These are phyloP conservation scores for Scaptomyza flava DNA, from an alignment of 2,888 invertebrate genomes.

Conservation along the genomic window DNA sequence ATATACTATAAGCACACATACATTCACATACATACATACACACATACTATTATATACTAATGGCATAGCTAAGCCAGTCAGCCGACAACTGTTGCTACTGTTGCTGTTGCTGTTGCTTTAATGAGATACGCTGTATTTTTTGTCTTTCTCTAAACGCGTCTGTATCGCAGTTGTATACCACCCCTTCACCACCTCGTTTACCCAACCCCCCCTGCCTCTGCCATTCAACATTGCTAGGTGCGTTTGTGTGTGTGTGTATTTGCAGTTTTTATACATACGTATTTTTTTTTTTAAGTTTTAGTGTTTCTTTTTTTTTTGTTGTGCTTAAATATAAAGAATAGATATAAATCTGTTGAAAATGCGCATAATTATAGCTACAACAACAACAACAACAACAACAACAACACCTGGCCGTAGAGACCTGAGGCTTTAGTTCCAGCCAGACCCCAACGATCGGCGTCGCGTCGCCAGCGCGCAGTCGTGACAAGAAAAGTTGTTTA, in stretches of 20 bases:
- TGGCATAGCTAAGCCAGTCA: constrained; percentile 25
- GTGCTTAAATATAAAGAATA: constrained; percentile 62
- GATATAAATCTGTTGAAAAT: constrained; percentile 79
- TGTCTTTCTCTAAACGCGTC: constrained; percentile 50
- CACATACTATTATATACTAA: constrained; percentile 27
- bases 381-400: constrained; percentile 29
- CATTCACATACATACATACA: neutral
- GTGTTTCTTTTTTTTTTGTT: constrained; percentile 44
- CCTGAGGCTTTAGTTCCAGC: constrained; percentile 38
- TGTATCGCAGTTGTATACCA: constrained; percentile 32
- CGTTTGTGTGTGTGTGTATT: constrained; percentile 33
- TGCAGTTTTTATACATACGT: constrained; percentile 16
- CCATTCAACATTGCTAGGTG: constrained; percentile 38
- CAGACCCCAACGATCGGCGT: constrained; percentile 36
- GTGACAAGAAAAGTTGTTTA: constrained; percentile 81
- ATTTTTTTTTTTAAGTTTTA: constrained; percentile 38
- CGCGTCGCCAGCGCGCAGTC: constrained; percentile 47
- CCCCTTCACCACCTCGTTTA: neutral
- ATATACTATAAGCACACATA: constrained; percentile 65
- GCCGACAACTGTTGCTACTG: constrained; percentile 24
- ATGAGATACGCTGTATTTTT: constrained; percentile 73
- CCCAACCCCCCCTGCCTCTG: neutral
- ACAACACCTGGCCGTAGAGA: constrained; percentile 50
- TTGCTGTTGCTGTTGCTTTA: constrained; percentile 43
- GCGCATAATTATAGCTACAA: constrained; percentile 62